Evolutionary conservation across 2,888 invertebrate genomes (phyloP).

Genomic region (Syritta pipiens): DNA sequence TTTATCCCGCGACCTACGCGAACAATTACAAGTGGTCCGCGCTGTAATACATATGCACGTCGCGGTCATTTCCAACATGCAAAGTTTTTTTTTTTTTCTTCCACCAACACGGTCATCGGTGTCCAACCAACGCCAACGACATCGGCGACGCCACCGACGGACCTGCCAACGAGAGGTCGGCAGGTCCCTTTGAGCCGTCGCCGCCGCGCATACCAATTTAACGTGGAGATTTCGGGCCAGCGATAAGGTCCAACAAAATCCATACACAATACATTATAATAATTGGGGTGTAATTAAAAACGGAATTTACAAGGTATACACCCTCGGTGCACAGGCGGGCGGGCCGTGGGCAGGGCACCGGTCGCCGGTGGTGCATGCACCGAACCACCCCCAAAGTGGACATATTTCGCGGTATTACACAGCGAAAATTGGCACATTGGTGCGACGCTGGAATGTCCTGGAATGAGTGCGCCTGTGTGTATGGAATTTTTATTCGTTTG

Average conservation of each 20-base stretch:
- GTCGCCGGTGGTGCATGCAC: too few species aligned
- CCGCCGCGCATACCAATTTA: conserved; percentile 39
- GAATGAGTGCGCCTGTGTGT: conserved; percentile 21
- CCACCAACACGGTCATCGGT: conserved; percentile 2
- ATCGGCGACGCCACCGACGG: neutral
- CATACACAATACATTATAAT: conserved; percentile 68
- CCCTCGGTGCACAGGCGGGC: conserved; percentile 38
- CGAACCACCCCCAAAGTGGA: conserved; percentile 44
- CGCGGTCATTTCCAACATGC: conserved; percentile 65
- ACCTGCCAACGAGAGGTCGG: conserved; percentile 10
- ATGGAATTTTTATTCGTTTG: conserved; percentile 62
- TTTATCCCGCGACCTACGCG: conserved; percentile 26
- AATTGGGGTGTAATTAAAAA: conserved; percentile 69
- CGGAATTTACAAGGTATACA: conserved; percentile 65
- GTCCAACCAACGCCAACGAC: neutral
- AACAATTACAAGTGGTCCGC: conserved; percentile 56
- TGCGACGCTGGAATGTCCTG: conserved; percentile 66
- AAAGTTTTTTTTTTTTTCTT: too few species aligned
- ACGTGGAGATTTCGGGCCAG: conserved; percentile 46
- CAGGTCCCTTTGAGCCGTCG: conserved; percentile 5
- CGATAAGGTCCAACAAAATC: conserved; percentile 65
- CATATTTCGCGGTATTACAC: conserved; percentile 64
- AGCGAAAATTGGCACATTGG: conserved; percentile 65
- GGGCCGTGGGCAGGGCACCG: too few species aligned
- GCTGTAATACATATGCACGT: conserved; percentile 59